These are phyloP conservation scores for Ctena decussata DNA, from an alignment of 2,888 invertebrate genomes.

Conservation along the genomic window DNA sequence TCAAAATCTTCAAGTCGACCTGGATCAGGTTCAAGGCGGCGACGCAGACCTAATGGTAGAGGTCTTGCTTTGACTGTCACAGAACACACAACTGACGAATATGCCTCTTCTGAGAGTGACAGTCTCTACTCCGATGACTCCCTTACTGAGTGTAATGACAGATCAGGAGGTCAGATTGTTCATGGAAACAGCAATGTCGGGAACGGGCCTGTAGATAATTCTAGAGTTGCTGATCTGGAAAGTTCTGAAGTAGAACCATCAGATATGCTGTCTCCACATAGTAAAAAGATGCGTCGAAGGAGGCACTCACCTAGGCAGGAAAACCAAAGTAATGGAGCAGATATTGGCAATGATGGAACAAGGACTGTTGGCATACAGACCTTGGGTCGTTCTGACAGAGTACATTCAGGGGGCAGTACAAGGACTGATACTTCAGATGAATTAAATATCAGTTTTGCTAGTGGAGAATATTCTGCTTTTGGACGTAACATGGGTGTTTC, in stretches of 20 bases:
- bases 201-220: not conserved
- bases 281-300: not conserved
- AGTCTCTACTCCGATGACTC: constrained; percentile 81
- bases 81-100: constrained; percentile 79
- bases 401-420: constrained; percentile 23
- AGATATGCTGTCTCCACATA: not conserved
- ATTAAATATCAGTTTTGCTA: constrained; percentile 50
- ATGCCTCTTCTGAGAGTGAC: constrained; percentile 78
- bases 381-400: not conserved
- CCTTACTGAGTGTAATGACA: constrained; percentile 27
- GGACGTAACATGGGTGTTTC: constrained; percentile 64
- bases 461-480: constrained; percentile 27
- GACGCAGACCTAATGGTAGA: constrained; percentile 67
- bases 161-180: not conserved
- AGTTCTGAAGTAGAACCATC: not conserved
- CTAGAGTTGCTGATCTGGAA: constrained; percentile 11
- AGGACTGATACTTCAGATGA: constrained; percentile 51
- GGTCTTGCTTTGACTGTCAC: constrained; percentile 45
- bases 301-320: not conserved
- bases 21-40: constrained; percentile 76
- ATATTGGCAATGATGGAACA: constrained; percentile 36
- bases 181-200: not conserved
- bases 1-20: constrained; percentile 75
- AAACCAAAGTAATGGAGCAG: constrained; percentile 18
- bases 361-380: constrained; percentile 65